Percentiles rank a stretch among this genome's conserved stretches.
These are phyloP conservation scores for Caenorhabditis sp. DNA, from an alignment of 2,888 invertebrate genomes.

Conservation along the genomic window DNA sequence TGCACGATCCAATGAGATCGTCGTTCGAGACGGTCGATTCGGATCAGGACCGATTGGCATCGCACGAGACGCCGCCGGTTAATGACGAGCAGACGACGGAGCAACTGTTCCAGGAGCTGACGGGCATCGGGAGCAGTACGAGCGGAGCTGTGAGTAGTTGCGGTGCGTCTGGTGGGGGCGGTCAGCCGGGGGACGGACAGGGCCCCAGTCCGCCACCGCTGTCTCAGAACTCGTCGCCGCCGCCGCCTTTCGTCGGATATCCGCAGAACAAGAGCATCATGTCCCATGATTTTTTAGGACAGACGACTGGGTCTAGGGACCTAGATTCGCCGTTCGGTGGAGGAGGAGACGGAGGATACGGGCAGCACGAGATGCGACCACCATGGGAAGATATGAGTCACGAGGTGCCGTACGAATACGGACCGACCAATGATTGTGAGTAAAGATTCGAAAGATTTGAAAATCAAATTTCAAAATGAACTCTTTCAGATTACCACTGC, in stretches of 20 bases:
- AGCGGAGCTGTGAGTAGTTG: slow-evolving; percentile 21
- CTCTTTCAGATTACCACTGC: slow-evolving; percentile 13
- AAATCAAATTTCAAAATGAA: background rate
- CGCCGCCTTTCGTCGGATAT: slow-evolving; percentile 10
- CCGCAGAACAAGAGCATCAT: slow-evolving; percentile 1
- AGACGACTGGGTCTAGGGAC: slow-evolving; percentile 4
- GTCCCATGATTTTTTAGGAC: slow-evolving; percentile 26
- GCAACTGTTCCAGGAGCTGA: slow-evolving; percentile 22
- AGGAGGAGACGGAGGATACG: background rate
- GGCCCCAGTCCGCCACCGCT: slow-evolving; percentile 24
- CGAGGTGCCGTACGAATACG: slow-evolving; percentile 3
- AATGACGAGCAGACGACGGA: background rate
- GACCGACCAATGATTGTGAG: slow-evolving; percentile 11
- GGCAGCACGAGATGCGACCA: background rate
- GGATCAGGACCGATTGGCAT: background rate
- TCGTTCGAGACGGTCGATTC: slow-evolving; percentile 3
- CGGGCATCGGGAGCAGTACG: slow-evolving; percentile 14
- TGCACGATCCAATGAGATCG: background rate
- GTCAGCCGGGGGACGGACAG: slow-evolving; percentile 21
- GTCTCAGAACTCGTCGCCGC: slow-evolving; percentile 13
- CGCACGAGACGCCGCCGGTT: slow-evolving; percentile 11
- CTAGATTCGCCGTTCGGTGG: slow-evolving; percentile 8
- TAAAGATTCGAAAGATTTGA: background rate
- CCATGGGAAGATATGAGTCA: slow-evolving; percentile 19
- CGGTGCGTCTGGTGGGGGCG: slow-evolving; percentile 15